A percentile compares a stretch with the other conserved stretches of the same genome.
These are phyloP conservation scores for Azemiops feae DNA, from an alignment of 2,113 vertebrate genomes.

Conservation along the genomic window DNA sequence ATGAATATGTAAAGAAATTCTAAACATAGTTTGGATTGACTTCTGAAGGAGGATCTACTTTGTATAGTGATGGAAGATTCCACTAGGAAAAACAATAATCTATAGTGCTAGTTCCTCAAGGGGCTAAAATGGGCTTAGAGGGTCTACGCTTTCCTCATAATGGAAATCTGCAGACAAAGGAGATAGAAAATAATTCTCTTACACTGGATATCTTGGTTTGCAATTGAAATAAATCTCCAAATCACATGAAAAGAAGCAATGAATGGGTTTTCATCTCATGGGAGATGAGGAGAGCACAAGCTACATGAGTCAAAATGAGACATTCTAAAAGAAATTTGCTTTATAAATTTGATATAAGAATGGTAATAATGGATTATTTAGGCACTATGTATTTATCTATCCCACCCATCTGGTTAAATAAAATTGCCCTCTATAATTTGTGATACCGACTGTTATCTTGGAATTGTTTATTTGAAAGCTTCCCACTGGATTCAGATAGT, in stretches of 20 bases:
- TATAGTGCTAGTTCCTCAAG: slow-evolving; percentile 44
- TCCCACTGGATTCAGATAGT: not conserved
- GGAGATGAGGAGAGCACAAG: not conserved
- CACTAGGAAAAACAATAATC: slow-evolving; percentile 25
- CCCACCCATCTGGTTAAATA: not conserved
- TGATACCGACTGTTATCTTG: not conserved
- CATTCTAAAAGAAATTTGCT: not conserved
- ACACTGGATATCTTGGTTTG: not conserved
- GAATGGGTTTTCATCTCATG: not conserved
- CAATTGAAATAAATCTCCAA: not conserved
- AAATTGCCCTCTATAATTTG: not conserved
- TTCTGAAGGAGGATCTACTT: slow-evolving; percentile 45
- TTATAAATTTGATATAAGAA: not conserved
- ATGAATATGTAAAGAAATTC: slow-evolving; percentile 35
- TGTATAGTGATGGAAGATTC: slow-evolving; percentile 23
- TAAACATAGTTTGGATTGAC: slow-evolving; percentile 26
- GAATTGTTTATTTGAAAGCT: not conserved
- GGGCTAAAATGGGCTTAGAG: slow-evolving; percentile 40
- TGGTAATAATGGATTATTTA: not conserved
- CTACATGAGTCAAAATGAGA: not conserved
- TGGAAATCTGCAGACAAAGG: slow-evolving; percentile 35
- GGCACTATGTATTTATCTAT: not conserved
- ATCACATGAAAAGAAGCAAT: slow-evolving; percentile 8
- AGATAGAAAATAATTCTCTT: not conserved
- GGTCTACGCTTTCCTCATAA: slow-evolving; percentile 18